A percentile compares a stretch with the other conserved stretches of the same genome.
phyloP scores from a whole-genome alignment of 92 coral and sea anemone species.

The Isaurus tuberculatus region DNA sequence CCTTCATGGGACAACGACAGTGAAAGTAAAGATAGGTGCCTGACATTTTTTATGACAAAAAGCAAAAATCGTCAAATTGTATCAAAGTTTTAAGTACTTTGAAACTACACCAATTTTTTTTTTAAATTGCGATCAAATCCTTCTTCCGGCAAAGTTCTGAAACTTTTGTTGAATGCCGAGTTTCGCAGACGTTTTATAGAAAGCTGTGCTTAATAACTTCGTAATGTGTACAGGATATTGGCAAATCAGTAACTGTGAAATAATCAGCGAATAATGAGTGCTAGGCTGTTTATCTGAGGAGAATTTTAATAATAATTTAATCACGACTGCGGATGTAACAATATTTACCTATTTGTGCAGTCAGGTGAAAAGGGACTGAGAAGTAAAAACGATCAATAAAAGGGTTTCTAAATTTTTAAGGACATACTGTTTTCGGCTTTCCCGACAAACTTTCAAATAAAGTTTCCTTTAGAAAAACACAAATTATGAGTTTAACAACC shows the following conservation, averaged over 20 bases:
- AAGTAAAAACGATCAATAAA: not conserved
- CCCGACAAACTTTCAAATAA: not conserved
- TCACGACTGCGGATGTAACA: constrained; percentile 65
- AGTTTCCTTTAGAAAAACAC: not conserved
- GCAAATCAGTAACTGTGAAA: constrained; percentile 62
- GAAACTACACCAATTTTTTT: not conserved
- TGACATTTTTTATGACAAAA: constrained; percentile 49
- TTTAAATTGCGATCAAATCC: not conserved
- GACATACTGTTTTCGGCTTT: not conserved
- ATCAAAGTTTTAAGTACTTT: not conserved
- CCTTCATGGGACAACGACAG: constrained; percentile 80
- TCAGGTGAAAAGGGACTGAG: constrained; percentile 1
- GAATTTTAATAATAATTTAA: constrained; percentile 81
- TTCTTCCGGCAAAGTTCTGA: not conserved
- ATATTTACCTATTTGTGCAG: constrained; percentile 46
- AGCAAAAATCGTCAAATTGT: not conserved
- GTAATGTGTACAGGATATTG: constrained; percentile 73
- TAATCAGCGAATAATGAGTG: constrained; percentile 52
- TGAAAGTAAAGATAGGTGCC: constrained; percentile 75
- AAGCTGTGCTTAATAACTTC: constrained; percentile 65
- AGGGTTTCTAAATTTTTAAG: not conserved
- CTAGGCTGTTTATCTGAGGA: constrained; percentile 70
- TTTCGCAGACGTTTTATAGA: constrained; percentile 60
- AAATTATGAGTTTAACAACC: not conserved
- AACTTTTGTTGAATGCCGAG: not conserved